Evolutionary conservation across 2,113 vertebrate species (phyloP), one percentile per base, ranked within the genome.

Genomic region (Brachirus orientalis): DNA sequence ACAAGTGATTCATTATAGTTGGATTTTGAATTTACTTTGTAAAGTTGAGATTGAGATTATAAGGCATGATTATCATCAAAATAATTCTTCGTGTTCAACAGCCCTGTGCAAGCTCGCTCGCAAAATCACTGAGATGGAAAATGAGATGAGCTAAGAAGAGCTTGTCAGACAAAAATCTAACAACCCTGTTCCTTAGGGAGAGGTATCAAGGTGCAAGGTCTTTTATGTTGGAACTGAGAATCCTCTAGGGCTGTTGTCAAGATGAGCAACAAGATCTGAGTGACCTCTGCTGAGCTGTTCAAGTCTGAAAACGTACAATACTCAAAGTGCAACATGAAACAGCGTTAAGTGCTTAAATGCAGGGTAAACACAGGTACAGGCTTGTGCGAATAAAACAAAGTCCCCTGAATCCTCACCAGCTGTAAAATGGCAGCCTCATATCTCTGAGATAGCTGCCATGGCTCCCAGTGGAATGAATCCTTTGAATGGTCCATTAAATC

Each of bases 401-500:
- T 63, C 50, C 17, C n/a, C 60, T 13, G 69, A 74, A 41, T 63
- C 50, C 56, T 77, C 1, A 36, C 55, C 71, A 70, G 69, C 60
- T 20, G 17, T 68, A 70, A 82, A 89, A 69, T 63, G 73, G 52
- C 79, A 56, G 73, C 62, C 63, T 77, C 67, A 59, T 72, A 71
- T 76, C 62, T 80, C 67, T 69, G 47, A 40, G 74, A 72, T 63
- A 56, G 74, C 46, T 13, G 20, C 68, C 69, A 38, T 2, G 50
- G 59, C 22, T 64, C 80, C 69, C 74, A 37, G 60, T 55, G 68
- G 66, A 77, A 77, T 74, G n/a, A 77, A 69, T 77, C 72, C 81
- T 72, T 75, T 82, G 53, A 86, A 79, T 78, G 68, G 65, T 38
- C 80, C 71, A 76, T 86, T 86, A 82, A 86, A 86, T 82, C 75